phyloP scores from a whole-genome alignment of 2,888 invertebrate species.

The Callinectes sapidus region DNA sequence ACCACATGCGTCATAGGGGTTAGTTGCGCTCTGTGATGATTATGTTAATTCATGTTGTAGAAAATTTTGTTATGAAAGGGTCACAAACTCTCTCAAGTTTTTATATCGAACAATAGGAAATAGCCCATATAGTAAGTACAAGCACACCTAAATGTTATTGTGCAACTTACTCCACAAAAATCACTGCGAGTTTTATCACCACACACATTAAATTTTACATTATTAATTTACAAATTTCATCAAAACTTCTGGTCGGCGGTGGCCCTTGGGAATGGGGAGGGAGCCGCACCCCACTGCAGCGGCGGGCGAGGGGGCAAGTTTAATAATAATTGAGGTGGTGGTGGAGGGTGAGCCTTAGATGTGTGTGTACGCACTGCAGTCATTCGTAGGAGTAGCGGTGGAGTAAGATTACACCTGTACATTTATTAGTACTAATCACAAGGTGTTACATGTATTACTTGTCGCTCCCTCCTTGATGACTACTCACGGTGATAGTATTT shows the following conservation, averaged over 20 bases:
- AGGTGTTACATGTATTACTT: not conserved
- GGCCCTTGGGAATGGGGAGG: not conserved
- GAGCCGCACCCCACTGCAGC: not conserved
- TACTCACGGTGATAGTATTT: not conserved
- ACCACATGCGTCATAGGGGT: not conserved
- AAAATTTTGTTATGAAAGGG: not conserved
- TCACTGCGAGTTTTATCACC: not conserved
- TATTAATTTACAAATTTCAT: constrained; percentile 26
- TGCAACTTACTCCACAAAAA: not conserved
- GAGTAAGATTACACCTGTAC: not conserved
- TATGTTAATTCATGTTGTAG: not conserved
- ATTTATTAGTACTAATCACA: not conserved
- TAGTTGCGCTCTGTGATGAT: not conserved
- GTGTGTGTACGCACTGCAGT: not conserved
- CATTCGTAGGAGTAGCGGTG: not conserved
- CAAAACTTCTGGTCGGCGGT: not conserved
- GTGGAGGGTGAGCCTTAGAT: not conserved
- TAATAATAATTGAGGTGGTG: not conserved
- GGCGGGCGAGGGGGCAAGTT: not conserved
- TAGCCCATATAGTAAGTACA: not conserved
- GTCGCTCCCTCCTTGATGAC: not conserved
- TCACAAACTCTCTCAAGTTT: not conserved
- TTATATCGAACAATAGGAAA: not conserved
- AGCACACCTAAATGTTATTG: not conserved
- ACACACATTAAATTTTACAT: not conserved